Evolutionary conservation across 2,113 vertebrate genomes (phyloP).

Genomic region (Prinia subflava): DNA sequence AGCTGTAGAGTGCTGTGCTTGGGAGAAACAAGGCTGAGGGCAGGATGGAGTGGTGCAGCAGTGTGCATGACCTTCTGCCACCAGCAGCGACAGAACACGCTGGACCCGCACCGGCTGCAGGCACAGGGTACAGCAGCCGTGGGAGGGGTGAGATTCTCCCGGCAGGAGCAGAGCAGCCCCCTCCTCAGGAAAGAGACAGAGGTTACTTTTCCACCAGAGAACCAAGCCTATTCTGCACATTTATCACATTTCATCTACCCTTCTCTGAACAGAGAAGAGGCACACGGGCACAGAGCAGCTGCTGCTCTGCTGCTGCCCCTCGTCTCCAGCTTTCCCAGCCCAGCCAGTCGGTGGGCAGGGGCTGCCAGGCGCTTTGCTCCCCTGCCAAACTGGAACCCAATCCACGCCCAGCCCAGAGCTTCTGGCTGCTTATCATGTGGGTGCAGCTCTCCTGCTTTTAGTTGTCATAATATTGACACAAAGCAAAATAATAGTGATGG

Average conservation of each 20-base stretch:
- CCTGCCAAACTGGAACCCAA: constrained; percentile 1
- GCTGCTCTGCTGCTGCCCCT: not conserved
- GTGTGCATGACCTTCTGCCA: not conserved
- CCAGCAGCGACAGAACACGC: not conserved
- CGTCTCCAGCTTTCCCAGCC: not conserved
- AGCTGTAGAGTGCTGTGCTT: not conserved
- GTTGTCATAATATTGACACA: constrained; percentile 67
- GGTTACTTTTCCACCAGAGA: not conserved
- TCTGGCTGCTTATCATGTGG: constrained; percentile 57
- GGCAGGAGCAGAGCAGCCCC: not conserved
- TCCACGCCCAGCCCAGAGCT: constrained; percentile 27
- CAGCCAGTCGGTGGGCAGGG: not conserved
- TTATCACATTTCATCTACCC: not conserved
- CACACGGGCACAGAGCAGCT: rapidly evolving
- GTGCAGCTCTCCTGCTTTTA: constrained; percentile 57
- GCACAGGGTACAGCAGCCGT: not conserved
- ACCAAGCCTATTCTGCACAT: not conserved
- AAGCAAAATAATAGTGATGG: constrained; percentile 52
- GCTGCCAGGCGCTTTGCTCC: not conserved
- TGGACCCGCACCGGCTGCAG: rapidly evolving
- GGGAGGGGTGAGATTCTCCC: not conserved
- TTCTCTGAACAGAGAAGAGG: not conserved
- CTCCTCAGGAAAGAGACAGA: not conserved
- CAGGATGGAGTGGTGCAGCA: not conserved
- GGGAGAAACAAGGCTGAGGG: not conserved